Evolutionary conservation across 2,113 vertebrate genomes (phyloP).

Genomic region (Hippocampus mohnikei): DNA sequence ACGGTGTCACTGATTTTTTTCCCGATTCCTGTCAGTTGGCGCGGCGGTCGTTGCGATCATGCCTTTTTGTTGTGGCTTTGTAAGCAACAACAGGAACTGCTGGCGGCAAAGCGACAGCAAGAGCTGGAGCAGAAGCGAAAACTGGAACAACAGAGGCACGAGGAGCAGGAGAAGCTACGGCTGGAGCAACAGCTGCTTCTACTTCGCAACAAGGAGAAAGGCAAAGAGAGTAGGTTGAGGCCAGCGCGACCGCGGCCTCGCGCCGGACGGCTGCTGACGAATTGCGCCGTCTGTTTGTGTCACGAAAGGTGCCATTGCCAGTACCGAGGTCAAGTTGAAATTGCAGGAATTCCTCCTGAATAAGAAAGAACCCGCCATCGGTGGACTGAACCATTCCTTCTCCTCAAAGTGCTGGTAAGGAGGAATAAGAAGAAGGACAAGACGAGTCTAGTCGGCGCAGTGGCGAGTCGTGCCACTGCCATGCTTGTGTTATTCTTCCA

Average conservation of each 20-base stretch:
- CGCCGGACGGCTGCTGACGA: too few species aligned
- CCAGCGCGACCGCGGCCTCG: not conserved
- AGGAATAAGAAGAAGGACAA: too few species aligned
- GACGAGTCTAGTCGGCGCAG: too few species aligned
- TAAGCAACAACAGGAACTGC: conserved; percentile 69
- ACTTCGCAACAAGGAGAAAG: conserved; percentile 69
- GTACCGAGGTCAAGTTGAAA: conserved; percentile 92
- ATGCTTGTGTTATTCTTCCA: not conserved
- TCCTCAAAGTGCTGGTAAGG: conserved; percentile 88
- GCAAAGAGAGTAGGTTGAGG: conserved; percentile 63
- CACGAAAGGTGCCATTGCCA: conserved; percentile 88
- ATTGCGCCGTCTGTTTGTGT: not conserved
- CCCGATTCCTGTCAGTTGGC: not conserved
- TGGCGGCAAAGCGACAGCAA: conserved; percentile 66
- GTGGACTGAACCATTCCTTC: conserved; percentile 91
- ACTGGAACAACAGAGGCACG: conserved; percentile 62
- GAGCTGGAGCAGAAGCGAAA: conserved; percentile 68
- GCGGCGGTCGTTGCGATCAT: too few species aligned
- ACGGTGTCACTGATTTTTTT: not conserved
- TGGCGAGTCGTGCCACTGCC: not conserved
- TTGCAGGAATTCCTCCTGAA: conserved; percentile 93
- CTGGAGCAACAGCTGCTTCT: conserved; percentile 65
- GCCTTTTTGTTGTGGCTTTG: not conserved
- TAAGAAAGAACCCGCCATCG: conserved; percentile 84
- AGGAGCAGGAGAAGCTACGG: conserved; percentile 66